phyloP scores from a whole-genome alignment of 2,797 vertebrate species.

The Falco peregrinus region DNA sequence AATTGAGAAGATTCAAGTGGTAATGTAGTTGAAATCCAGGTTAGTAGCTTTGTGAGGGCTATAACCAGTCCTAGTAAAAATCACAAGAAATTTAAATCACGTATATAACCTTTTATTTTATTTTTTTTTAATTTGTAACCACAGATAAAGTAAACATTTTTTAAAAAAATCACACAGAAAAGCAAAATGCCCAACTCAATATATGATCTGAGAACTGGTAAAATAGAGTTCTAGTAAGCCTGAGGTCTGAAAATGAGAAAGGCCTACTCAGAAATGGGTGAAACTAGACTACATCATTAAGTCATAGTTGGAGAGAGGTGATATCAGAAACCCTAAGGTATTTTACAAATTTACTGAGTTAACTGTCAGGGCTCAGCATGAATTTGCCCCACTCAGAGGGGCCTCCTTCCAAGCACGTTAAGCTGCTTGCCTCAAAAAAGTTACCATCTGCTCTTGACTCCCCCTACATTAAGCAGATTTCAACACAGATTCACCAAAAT shows the following conservation, averaged over 20 bases:
- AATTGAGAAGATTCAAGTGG: background rate
- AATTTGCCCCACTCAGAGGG: background rate
- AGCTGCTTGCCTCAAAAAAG: background rate
- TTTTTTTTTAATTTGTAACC: background rate
- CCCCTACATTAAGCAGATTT: background rate
- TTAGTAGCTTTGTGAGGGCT: background rate
- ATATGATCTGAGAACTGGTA: background rate
- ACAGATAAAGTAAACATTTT: background rate
- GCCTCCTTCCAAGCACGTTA: background rate
- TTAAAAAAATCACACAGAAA: background rate
- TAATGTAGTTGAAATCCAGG: background rate
- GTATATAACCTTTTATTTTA: accelerated
- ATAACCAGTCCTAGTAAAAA: background rate
- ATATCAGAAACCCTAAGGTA: background rate
- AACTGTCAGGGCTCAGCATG: background rate
- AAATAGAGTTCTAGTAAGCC: background rate
- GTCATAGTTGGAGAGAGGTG: background rate
- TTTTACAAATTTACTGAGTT: background rate
- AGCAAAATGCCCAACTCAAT: background rate
- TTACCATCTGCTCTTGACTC: background rate
- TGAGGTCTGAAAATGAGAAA: background rate
- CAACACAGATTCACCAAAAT: background rate
- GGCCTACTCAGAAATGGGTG: background rate
- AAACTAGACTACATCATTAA: background rate
- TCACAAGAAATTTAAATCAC: background rate